Percentiles rank a stretch among this genome's conserved stretches.
Conservation (phyloP, 92 coral and sea anemone species). For the Umimayanthus kanabou region DNA sequence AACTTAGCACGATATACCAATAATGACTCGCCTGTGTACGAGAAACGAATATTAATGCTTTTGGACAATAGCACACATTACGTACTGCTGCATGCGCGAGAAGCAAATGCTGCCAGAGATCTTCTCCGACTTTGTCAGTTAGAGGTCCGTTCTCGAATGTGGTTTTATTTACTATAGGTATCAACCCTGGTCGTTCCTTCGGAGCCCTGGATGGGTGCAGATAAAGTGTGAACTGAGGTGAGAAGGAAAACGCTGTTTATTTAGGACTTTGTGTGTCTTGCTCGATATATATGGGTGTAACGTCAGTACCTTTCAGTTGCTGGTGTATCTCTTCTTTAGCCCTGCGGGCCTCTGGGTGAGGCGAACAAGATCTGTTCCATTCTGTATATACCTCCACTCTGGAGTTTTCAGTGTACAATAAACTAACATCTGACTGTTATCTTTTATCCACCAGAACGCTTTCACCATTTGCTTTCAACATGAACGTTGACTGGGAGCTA, state of each 20-base stretch:
- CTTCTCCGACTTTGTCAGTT: neutral
- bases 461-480: conserved; percentile 94
- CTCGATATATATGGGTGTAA: too few relatives aligned
- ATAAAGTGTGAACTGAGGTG: conserved; percentile 99
- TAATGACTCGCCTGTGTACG: too few relatives aligned
- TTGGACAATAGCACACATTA: too few relatives aligned
- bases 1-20: too few relatives aligned
- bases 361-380: neutral
- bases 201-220: conserved; percentile 99
- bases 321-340: neutral
- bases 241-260: neutral
- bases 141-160: neutral
- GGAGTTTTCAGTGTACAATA: neutral
- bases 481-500: conserved; percentile 97
- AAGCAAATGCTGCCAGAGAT: neutral
- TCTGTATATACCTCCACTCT: neutral
- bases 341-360: neutral
- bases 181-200: conserved; percentile 98
- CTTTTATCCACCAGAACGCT: conserved; percentile 68
- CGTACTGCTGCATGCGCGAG: too few relatives aligned
- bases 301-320: too few relatives aligned
- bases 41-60: too few relatives aligned
- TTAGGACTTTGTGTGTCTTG: neutral
- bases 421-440: neutral
- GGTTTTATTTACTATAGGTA: conserved; percentile 60